Percentiles rank a stretch among this genome's conserved stretches.
These are phyloP conservation scores for Cephus pulcher DNA, from an alignment of 2,888 invertebrate genomes.

Conservation along the genomic window DNA sequence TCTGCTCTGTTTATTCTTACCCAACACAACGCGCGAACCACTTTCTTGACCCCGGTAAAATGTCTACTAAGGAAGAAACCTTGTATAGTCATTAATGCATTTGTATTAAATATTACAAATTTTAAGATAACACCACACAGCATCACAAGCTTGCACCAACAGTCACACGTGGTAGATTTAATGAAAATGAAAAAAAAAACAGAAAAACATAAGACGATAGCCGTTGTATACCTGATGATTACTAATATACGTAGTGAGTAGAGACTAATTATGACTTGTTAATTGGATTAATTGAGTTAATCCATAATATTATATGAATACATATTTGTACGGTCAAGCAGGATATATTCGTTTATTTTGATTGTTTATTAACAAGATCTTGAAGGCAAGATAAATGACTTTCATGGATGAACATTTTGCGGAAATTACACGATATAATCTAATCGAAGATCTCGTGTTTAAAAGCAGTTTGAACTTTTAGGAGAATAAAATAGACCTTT, in stretches of 20 bases:
- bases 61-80: constrained; percentile 29
- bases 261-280: not conserved
- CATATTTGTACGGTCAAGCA: not conserved
- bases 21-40: constrained; percentile 89
- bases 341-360: no score
- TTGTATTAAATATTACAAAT: constrained; percentile 35
- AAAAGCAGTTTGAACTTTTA: no score
- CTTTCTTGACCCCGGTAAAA: constrained; percentile 67
- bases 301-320: not conserved
- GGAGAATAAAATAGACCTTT: no score
- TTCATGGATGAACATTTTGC: no score
- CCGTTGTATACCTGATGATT: not conserved
- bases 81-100: constrained; percentile 44
- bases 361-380: no score
- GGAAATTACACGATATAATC: no score
- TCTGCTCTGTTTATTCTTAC: constrained; percentile 86
- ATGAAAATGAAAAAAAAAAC: not conserved
- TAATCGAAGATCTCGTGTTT: no score
- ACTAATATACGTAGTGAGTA: not conserved
- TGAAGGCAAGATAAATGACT: no score
- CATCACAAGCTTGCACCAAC: not conserved
- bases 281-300: not conserved
- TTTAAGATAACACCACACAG: constrained; percentile 17
- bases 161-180: not conserved
- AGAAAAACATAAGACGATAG: not conserved